Conservation (phyloP, 2,113 vertebrate genomes). For the Hucho hucho region DNA sequence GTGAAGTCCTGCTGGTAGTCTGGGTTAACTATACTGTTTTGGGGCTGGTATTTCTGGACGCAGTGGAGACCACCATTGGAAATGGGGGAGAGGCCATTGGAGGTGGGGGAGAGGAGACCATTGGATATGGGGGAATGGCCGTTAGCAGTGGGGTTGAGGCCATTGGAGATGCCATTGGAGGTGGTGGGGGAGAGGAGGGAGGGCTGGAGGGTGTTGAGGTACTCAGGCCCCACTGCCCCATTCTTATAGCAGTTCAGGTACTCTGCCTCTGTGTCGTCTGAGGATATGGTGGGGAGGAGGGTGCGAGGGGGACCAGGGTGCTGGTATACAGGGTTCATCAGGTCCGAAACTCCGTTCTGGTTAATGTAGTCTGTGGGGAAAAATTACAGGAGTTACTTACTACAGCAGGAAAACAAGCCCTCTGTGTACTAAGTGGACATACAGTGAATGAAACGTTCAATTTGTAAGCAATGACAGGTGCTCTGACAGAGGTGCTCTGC, state of each 20-base stretch:
- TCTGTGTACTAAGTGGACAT: neutral
- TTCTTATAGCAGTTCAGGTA: conserved; percentile 88
- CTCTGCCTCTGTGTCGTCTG: conserved; percentile 71
- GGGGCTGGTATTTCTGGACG: conserved; percentile 74
- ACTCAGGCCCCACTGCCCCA: conserved; percentile 80
- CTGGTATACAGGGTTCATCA: conserved; percentile 87
- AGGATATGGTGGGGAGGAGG: conserved; percentile 71
- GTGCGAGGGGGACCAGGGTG: conserved; percentile 65
- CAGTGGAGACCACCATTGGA: conserved; percentile 60
- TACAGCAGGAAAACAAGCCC: neutral
- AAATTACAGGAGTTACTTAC: neutral
- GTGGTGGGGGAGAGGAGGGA: conserved; percentile 45
- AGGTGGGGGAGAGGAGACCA: too few species aligned
- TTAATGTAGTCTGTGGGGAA: conserved; percentile 87
- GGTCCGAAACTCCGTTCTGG: conserved; percentile 78
- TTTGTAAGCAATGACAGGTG: neutral
- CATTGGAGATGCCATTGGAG: conserved; percentile 67
- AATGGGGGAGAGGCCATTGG: too few species aligned
- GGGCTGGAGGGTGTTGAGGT: conserved; percentile 82
- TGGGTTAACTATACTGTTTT: conserved; percentile 94
- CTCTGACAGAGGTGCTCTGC: neutral
- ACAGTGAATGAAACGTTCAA: neutral
- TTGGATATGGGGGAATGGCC: conserved; percentile 41
- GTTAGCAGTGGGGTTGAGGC: conserved; percentile 97
- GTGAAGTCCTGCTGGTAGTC: conserved; percentile 96